Conservation (phyloP, 2,797 vertebrate genomes). For the Uromys caudimaculatus region DNA sequence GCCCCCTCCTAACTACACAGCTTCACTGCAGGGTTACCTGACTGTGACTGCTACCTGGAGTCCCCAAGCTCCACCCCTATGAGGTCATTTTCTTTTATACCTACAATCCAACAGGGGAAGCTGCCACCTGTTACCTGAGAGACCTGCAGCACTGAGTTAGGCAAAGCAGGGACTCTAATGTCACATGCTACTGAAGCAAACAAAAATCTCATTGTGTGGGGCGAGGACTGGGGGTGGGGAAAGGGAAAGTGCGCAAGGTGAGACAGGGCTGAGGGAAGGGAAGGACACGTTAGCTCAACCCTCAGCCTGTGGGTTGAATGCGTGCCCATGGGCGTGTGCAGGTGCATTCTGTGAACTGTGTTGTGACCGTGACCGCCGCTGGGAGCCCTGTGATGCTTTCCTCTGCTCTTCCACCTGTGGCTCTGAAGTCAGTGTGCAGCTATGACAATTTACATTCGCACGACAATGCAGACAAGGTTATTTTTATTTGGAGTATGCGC, state of each 20-base stretch:
- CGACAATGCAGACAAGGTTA: background rate
- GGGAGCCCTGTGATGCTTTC: background rate
- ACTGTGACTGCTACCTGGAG: slow-evolving; percentile 88
- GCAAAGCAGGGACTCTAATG: slow-evolving; percentile 82
- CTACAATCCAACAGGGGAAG: slow-evolving; percentile 88
- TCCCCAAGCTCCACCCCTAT: slow-evolving; percentile 90
- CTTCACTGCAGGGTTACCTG: slow-evolving; percentile 87
- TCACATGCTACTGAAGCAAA: slow-evolving; percentile 78
- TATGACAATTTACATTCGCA: background rate
- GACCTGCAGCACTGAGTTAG: slow-evolving; percentile 75
- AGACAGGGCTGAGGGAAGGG: background rate
- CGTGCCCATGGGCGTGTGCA: slow-evolving; percentile 21
- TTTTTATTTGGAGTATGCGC: background rate
- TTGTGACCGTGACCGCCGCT: background rate
- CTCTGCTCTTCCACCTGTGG: background rate
- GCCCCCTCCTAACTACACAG: slow-evolving; percentile 84
- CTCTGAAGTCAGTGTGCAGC: background rate
- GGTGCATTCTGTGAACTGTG: background rate
- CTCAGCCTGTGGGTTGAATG: background rate
- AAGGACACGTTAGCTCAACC: background rate
- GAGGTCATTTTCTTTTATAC: slow-evolving; percentile 86
- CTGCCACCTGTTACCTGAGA: slow-evolving; percentile 88
- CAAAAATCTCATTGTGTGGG: slow-evolving; percentile 78
- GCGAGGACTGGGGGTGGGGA: background rate
- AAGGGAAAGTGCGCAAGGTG: background rate